These are phyloP conservation scores for Cheilinus undulatus DNA, from an alignment of 2,113 vertebrate species.

Conservation along the genomic window DNA sequence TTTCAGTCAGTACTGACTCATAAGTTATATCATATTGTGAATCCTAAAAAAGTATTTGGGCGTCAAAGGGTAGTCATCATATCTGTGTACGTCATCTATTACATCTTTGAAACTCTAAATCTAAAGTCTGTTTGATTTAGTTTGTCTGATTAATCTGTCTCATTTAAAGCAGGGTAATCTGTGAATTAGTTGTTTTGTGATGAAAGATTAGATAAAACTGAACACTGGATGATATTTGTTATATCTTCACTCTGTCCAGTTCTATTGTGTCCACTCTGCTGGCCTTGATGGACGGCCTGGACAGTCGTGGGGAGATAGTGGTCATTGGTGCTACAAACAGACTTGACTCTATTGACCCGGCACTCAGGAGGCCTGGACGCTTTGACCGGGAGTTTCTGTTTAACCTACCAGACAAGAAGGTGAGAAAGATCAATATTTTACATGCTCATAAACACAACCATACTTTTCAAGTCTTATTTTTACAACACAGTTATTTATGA, in stretches of 20 bases:
- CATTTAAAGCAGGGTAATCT: background rate
- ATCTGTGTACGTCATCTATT: background rate
- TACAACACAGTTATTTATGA: background rate
- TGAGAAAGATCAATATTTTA: constrained; percentile 53
- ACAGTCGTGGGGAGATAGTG: constrained; percentile 98
- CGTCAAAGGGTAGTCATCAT: background rate
- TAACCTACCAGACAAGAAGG: constrained; percentile 97
- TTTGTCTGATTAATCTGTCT: background rate
- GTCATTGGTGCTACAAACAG: constrained; percentile 99
- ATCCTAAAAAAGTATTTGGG: background rate
- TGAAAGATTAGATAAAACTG: background rate
- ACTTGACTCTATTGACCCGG: constrained; percentile 99
- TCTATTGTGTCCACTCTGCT: constrained; percentile 98
- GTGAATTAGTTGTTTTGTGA: background rate
- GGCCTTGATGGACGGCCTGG: constrained; percentile 99
- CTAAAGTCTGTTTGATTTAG: background rate
- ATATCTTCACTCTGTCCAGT: constrained; percentile 71
- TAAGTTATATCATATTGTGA: background rate
- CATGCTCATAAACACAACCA: background rate
- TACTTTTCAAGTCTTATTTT: background rate
- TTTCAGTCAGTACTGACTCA: background rate
- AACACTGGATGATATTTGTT: background rate
- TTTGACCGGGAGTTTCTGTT: constrained; percentile 99
- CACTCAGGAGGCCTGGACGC: constrained; percentile 99
- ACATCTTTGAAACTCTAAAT: background rate